Conservation (phyloP, 2,113 vertebrate genomes). For the Arizona elegans region DNA sequence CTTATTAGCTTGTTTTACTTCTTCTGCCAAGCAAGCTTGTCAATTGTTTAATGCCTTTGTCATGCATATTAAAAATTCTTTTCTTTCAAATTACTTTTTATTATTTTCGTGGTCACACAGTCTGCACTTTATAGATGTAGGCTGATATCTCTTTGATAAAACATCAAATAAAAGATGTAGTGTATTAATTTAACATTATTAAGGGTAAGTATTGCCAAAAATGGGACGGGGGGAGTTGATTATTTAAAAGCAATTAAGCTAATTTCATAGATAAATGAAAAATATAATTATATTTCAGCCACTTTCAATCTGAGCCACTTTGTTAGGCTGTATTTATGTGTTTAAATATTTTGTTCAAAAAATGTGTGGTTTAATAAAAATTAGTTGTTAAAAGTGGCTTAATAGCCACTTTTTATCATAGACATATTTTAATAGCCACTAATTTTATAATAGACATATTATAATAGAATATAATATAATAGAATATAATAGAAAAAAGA, state of each 20-base stretch:
- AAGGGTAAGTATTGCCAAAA: slow-evolving; percentile 36
- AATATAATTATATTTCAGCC: slow-evolving; percentile 34
- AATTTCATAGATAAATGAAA: slow-evolving; percentile 47
- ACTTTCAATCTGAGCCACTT: slow-evolving; percentile 36
- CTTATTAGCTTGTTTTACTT: neutral
- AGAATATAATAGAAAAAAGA: neutral
- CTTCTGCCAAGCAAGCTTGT: neutral
- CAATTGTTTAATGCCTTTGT: slow-evolving; percentile 24
- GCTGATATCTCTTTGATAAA: slow-evolving; percentile 27
- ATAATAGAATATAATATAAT: too few species aligned
- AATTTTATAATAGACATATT: neutral
- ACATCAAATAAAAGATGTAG: slow-evolving; percentile 28
- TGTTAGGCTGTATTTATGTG: slow-evolving; percentile 3
- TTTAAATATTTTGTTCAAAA: slow-evolving; percentile 24
- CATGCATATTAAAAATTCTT: neutral
- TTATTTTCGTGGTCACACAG: neutral
- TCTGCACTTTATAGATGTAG: slow-evolving; percentile 13
- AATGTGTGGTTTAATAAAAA: slow-evolving; percentile 34
- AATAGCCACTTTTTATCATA: neutral
- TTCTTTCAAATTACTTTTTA: neutral
- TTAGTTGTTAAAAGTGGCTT: slow-evolving; percentile 1
- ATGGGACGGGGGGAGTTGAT: slow-evolving; percentile 42
- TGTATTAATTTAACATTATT: slow-evolving; percentile 26
- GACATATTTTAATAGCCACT: neutral
- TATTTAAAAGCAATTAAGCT: slow-evolving; percentile 52